Evolutionary conservation across 2,888 invertebrate species (phyloP).

Genomic region (Drosophila planitibia): DNA sequence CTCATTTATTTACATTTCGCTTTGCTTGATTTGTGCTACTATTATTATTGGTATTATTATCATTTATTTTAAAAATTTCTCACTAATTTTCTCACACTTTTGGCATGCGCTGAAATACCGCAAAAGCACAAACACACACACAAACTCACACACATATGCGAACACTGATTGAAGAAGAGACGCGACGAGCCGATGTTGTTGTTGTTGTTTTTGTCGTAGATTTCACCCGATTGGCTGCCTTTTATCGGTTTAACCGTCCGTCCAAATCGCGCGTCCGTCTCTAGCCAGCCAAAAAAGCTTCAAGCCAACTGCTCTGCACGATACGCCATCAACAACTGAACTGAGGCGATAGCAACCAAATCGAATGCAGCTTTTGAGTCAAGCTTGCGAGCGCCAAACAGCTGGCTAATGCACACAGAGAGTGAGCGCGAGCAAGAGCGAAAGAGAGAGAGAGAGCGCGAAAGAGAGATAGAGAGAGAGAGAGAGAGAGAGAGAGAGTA

Average conservation of each 20-base stretch:
- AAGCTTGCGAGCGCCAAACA: conserved; percentile 57
- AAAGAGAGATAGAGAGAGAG: conserved; percentile 1
- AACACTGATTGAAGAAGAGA: conserved; percentile 51
- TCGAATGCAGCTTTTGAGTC: conserved; percentile 68
- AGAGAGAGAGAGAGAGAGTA: not conserved
- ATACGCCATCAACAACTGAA: conserved; percentile 60
- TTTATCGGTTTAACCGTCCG: conserved; percentile 41
- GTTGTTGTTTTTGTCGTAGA: conserved; percentile 52
- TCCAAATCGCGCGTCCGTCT: conserved; percentile 34
- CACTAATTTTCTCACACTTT: conserved; percentile 49
- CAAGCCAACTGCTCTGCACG: conserved; percentile 54
- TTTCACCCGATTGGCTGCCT: conserved; percentile 66
- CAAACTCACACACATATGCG: not conserved
- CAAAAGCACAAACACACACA: not conserved
- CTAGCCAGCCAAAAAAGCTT: conserved; percentile 24
- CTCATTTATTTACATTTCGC: conserved; percentile 68
- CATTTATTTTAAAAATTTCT: conserved; percentile 38
- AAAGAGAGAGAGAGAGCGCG: conserved; percentile 2
- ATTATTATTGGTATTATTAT: not conserved
- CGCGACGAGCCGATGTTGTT: conserved; percentile 11
- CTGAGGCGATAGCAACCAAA: conserved; percentile 11
- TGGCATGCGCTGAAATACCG: conserved; percentile 51
- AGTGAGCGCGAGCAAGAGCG: not conserved
- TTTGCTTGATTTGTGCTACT: conserved; percentile 44
- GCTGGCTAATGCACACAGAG: conserved; percentile 34